A percentile compares a stretch with the other conserved stretches of the same genome.
Conservation (phyloP, 2,888 invertebrate genomes). For the Corythucha ciliata region DNA sequence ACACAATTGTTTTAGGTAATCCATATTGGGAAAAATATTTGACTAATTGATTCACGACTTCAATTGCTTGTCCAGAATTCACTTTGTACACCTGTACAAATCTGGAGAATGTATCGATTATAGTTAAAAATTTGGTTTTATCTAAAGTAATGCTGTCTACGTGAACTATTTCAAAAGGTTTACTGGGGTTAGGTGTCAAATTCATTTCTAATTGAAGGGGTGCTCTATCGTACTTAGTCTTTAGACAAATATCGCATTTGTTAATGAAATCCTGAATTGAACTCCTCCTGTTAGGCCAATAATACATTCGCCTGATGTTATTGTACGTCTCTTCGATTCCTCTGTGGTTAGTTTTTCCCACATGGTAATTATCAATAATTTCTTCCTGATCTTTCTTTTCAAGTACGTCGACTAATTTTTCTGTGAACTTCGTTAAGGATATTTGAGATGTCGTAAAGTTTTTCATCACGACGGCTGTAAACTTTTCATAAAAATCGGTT, state of each 20-base stretch:
- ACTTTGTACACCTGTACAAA: neutral
- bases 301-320: no score
- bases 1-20: neutral
- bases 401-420: no score
- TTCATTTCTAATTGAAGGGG: neutral
- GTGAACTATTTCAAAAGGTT: no score
- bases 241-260: no score
- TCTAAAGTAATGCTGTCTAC: no score
- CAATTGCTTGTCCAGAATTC: neutral
- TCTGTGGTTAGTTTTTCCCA: slow-evolving; percentile 10
- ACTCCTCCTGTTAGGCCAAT: slow-evolving; percentile 6
- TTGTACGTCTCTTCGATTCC: neutral
- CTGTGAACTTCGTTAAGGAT: neutral
- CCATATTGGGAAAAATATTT: slow-evolving; percentile 3
- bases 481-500: neutral
- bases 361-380: neutral
- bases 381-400: neutral
- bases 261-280: neutral
- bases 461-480: neutral
- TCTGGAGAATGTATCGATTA: neutral
- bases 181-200: slow-evolving; percentile 1
- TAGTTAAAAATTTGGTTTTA: no score
- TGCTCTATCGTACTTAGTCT: neutral
- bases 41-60: neutral
- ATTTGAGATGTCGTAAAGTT: neutral